Evolutionary conservation across 2,113 vertebrate genomes (phyloP).

Genomic region (Pterocles orientalis): DNA sequence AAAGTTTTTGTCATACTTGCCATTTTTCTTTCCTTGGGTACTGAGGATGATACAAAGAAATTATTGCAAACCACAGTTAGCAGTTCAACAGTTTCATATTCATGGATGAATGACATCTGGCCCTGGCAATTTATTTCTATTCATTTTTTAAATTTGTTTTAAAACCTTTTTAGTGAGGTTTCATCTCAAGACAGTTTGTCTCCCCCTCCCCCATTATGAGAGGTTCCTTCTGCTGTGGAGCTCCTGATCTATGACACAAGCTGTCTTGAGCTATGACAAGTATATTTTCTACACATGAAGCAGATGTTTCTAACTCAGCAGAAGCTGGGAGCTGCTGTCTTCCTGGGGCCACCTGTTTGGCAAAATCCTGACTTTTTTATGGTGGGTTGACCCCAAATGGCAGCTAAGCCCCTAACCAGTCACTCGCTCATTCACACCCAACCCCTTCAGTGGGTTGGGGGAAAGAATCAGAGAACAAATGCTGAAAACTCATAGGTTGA

Average conservation of each 20-base stretch:
- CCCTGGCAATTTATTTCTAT: conserved; percentile 29
- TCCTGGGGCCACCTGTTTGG: not conserved
- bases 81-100: conserved; percentile 37
- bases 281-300: conserved; percentile 8
- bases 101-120: conserved; percentile 30
- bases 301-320: not conserved
- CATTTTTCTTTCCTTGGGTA: not conserved
- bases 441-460: too few relatives aligned
- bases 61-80: not conserved
- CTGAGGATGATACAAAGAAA: not conserved
- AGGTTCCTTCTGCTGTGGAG: not conserved
- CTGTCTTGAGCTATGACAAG: conserved; percentile 26
- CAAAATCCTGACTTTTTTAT: not conserved
- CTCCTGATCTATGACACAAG: conserved; percentile 44
- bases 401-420: not conserved
- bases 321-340: not conserved
- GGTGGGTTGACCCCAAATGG: not conserved
- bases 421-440: not conserved
- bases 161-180: conserved; percentile 40
- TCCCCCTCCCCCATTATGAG: not conserved
- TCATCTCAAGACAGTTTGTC: conserved; percentile 10
- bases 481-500: not conserved
- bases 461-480: not conserved
- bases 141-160: conserved; percentile 34
- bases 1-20: not conserved